Evolutionary conservation across 53 echinoderm and acorn worm species (phyloP).

Genomic region (Holothuria leucospilota): DNA sequence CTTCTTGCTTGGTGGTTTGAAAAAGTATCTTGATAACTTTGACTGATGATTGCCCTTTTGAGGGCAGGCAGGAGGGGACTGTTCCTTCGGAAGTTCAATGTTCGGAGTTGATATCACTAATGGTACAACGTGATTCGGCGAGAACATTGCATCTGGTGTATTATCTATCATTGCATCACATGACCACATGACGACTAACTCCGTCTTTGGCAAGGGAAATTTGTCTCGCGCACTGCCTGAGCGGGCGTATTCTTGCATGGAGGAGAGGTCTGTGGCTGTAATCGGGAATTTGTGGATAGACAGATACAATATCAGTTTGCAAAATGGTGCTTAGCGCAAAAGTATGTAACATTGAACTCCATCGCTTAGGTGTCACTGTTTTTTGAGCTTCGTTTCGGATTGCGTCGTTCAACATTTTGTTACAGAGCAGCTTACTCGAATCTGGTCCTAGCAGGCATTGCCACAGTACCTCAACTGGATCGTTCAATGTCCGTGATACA

Average conservation of each 20-base stretch:
- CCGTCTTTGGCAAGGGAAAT: too few species aligned
- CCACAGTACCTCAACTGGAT: background rate
- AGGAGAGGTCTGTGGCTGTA: too few species aligned
- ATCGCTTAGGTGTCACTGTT: background rate
- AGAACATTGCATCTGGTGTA: too few species aligned
- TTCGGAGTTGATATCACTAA: too few species aligned
- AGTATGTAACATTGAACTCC: slow-evolving; percentile 21
- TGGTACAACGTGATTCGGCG: too few species aligned
- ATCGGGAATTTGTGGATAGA: background rate
- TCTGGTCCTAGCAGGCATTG: slow-evolving; percentile 1
- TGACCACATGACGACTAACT: too few species aligned
- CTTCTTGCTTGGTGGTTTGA: too few species aligned
- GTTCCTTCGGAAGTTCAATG: background rate
- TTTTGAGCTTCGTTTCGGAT: slow-evolving; percentile 3
- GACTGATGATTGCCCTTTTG: background rate
- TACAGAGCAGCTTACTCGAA: slow-evolving; percentile 7
- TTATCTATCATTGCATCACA: too few species aligned
- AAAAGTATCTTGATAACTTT: too few species aligned
- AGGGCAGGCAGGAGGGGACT: background rate
- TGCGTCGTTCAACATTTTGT: background rate
- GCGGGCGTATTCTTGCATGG: too few species aligned
- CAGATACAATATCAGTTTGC: slow-evolving; percentile 4
- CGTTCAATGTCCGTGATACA: background rate
- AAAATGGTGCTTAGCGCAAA: slow-evolving; percentile 17
- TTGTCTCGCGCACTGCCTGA: too few species aligned